These are phyloP conservation scores for Bacillus rossius DNA, from an alignment of 1,140 invertebrate species.

Conservation along the genomic window DNA sequence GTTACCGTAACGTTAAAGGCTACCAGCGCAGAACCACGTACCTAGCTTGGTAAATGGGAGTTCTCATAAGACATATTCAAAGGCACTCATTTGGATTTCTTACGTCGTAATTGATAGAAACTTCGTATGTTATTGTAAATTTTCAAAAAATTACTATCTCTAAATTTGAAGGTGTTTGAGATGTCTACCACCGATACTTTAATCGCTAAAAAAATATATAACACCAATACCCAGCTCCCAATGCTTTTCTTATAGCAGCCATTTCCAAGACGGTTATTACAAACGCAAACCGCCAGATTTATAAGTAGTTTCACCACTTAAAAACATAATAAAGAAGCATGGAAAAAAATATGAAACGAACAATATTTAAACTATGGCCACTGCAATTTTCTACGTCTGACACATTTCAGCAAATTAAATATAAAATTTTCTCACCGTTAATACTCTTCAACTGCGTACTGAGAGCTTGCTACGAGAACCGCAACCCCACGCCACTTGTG, in stretches of 20 bases:
- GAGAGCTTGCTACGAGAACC: constrained; percentile 53
- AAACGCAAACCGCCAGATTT: constrained; percentile 13
- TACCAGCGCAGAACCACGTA: background rate
- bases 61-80: background rate
- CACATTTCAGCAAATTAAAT: constrained; percentile 43
- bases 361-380: constrained; percentile 11
- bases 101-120: too few relatives aligned
- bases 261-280: constrained; percentile 40
- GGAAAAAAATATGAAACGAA: constrained; percentile 5
- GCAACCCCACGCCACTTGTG: constrained; percentile 56
- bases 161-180: too few relatives aligned
- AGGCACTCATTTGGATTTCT: background rate
- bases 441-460: constrained; percentile 49
- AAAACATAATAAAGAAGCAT: constrained; percentile 11
- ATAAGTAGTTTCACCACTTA: constrained; percentile 13
- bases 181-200: too few relatives aligned
- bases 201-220: too few relatives aligned
- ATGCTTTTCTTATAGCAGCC: constrained; percentile 37
- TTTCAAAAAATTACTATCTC: background rate
- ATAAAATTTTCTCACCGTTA: constrained; percentile 53
- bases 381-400: constrained; percentile 35
- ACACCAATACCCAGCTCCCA: constrained; percentile 9
- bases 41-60: background rate
- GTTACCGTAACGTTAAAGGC: background rate
- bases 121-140: background rate